Evolutionary conservation across 2,797 vertebrate genomes (phyloP), one percentile per base, ranked within the genome.

Genomic region (Brotula barbata): DNA sequence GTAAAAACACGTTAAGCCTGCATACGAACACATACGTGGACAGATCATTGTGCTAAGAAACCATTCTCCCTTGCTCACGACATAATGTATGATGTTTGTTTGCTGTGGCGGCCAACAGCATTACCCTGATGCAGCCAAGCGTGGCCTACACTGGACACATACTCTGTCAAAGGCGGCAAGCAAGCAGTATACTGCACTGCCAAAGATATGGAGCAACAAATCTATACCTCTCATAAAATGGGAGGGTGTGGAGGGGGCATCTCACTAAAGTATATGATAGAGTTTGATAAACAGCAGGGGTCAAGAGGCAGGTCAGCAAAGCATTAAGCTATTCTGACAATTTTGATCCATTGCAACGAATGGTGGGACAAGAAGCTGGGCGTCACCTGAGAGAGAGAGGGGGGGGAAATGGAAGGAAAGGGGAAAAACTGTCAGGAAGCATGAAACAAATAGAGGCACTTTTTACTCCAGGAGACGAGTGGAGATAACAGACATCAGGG

Each of bases 131-230:
- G 74, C 82, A 82, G 76, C 68, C 80, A 55, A 77, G 83, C 77
- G 20, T 42, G 58, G 69, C 74, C 60, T 52, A 57, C 64, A 33
- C 66, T 66, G 70, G 68, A 83, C 78, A 77, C 82, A 78, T 78
- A 77, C 78, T 83, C 75, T 42, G 78, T 85, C 84, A 81, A 45
- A 13, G 43, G 62, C 59, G 69, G 86, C 75, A 70, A 81, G 77
- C 65, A 71, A 84, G 75, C 62, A 42, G 56, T 45, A 49, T 3
- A 10, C 60, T 68, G 75, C 68, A 61, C 62, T 64, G 75, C 85
- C 72, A 76, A 58, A 75, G 64, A 83, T 83, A 73, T 46, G 50
- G 70, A 64, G 71, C 78, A 69, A 84, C 83, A 87, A 77, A 89
- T 82, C 84, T 68, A 78, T 81, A 81, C 63, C 68, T 51, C 61